A percentile compares a stretch with the other conserved stretches of the same genome.
Evolutionary conservation across 2,113 vertebrate species (phyloP).

Genomic region (human (Homo sapiens)): DNA sequence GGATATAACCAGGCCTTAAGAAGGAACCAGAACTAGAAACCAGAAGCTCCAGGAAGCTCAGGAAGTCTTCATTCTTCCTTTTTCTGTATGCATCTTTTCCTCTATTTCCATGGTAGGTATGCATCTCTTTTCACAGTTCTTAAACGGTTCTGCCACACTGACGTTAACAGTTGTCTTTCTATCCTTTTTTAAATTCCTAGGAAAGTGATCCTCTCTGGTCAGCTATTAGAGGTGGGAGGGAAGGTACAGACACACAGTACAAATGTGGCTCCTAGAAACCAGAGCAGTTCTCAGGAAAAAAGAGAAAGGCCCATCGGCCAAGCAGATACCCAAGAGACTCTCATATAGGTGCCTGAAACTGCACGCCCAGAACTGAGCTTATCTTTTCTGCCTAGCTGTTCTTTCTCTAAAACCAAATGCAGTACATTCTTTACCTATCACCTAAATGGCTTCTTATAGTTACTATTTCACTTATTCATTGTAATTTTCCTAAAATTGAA

Average conservation of each 20-base stretch:
- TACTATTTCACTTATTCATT: neutral
- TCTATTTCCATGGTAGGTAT: neutral
- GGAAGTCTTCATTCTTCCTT: neutral
- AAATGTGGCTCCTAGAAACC: neutral
- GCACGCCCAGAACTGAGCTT: neutral
- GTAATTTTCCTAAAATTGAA: neutral
- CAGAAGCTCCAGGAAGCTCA: neutral
- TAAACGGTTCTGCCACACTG: neutral
- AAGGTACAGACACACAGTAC: neutral
- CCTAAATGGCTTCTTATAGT: neutral
- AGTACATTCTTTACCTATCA: neutral
- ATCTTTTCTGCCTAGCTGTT: neutral
- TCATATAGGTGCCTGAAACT: neutral
- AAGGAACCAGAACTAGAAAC: neutral
- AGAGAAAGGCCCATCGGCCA: neutral
- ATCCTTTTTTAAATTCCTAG: neutral
- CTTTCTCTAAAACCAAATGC: constrained; percentile 3
- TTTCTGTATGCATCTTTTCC: neutral
- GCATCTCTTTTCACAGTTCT: neutral
- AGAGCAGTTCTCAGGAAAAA: neutral
- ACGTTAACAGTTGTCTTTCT: neutral
- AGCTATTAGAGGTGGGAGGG: neutral
- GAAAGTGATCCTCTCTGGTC: neutral
- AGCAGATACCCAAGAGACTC: neutral
- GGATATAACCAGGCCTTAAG: neutral